phyloP scores from a whole-genome alignment of 2,888 invertebrate genomes.

The Cerastis rubricosa region DNA sequence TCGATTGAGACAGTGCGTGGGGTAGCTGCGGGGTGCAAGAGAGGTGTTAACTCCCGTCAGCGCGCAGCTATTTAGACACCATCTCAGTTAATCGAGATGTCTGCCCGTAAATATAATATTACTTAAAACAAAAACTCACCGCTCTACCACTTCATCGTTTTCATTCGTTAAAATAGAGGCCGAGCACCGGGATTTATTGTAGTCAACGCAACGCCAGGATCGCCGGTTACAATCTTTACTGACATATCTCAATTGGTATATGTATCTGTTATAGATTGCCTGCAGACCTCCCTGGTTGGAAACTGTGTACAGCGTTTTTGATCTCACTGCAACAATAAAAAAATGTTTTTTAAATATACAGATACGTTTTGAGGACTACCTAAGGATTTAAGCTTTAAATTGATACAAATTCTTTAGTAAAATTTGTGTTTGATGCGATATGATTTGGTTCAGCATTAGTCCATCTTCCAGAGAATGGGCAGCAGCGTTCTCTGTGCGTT shows the following conservation, averaged over 20 bases:
- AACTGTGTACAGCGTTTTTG: constrained; percentile 79
- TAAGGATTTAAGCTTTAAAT: too few relatives aligned
- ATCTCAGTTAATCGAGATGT: background rate
- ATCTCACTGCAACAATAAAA: constrained; percentile 42
- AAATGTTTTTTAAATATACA: background rate
- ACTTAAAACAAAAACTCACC: constrained; percentile 71
- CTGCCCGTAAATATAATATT: background rate
- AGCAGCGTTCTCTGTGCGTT: too few relatives aligned
- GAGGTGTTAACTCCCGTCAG: background rate
- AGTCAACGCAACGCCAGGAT: constrained; percentile 85
- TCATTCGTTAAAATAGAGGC: constrained; percentile 79
- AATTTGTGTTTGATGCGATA: background rate
- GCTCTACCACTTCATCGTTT: constrained; percentile 78
- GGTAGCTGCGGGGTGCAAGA: background rate
- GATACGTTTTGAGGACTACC: background rate
- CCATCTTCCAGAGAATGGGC: too few relatives aligned
- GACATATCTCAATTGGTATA: constrained; percentile 82
- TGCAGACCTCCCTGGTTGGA: constrained; percentile 84
- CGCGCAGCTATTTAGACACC: background rate
- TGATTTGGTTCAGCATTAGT: constrained; percentile 12
- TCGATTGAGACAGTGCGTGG: background rate
- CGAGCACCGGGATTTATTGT: constrained; percentile 76
- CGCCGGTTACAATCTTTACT: constrained; percentile 66
- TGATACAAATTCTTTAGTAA: background rate
- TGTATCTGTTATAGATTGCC: constrained; percentile 80